These are phyloP conservation scores for Pogonocichla stellata DNA, from an alignment of 2,113 vertebrate species.

Conservation along the genomic window DNA sequence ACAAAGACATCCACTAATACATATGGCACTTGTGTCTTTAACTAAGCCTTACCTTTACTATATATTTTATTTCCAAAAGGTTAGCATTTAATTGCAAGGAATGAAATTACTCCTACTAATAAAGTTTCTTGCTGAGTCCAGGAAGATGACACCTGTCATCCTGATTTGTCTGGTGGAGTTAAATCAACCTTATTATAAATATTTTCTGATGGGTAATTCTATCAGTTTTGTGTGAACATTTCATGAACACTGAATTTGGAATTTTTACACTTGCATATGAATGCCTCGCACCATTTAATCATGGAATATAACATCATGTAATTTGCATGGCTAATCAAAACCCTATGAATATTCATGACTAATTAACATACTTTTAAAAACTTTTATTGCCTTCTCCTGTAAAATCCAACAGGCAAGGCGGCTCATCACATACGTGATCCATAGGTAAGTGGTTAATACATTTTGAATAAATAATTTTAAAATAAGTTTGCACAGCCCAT, in stretches of 20 bases:
- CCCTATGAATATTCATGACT: not conserved
- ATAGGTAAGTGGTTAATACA: not conserved
- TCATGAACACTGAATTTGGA: not conserved
- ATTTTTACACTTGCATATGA: not conserved
- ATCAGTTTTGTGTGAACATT: not conserved
- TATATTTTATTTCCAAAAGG: not conserved
- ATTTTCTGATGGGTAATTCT: not conserved
- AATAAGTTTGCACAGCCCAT: not conserved
- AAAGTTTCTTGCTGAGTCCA: not conserved
- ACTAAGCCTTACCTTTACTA: not conserved
- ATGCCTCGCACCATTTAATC: not conserved
- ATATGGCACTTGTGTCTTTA: not conserved
- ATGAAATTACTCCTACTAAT: not conserved
- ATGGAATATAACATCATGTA: not conserved
- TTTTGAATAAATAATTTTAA: not conserved
- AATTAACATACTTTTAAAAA: not conserved
- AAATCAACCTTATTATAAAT: not conserved
- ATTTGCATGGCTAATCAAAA: not conserved
- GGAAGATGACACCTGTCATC: not conserved
- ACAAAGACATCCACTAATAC: not conserved
- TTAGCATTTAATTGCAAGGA: not conserved
- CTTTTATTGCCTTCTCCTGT: not conserved
- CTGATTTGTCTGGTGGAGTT: not conserved
- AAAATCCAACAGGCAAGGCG: not conserved
- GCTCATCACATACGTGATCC: not conserved